Base-by-base conservation (phyloP, 2,797 vertebrate species). In the Muscicapa comitata region DNA sequence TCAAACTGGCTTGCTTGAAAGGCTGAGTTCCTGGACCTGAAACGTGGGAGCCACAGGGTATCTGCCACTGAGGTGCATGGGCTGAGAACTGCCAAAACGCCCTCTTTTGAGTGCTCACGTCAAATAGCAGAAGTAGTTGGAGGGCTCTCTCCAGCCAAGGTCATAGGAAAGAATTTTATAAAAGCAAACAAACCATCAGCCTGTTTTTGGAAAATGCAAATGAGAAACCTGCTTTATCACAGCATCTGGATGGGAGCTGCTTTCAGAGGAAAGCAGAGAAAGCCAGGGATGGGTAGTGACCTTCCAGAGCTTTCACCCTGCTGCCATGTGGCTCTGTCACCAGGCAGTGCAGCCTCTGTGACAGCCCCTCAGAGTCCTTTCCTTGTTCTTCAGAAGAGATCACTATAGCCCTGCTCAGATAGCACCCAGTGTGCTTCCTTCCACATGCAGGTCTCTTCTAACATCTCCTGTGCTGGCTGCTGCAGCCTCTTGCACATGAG, bases 171-270 rank as follows among this genome's bases (percentile, higher is more conserved):
- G 90, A 86, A 50, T 93, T 82, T 59, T 63, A 5, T 26, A 58
- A 89, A 94, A 80, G 42, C 38, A 75, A 89, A 84, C 19, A 85
- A 87, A 55, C 40, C 43, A 59, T 79, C 70, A 70, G 73, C 50
- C 84, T 95, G 63, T 72, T 90, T 90, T 85, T 90, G 87, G 85
- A 94, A 95, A 89, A 90, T 82, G 79, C 53, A 97, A 93, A 86
- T 59, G 75, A 85, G 77, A 94, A 88, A 93, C 65, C 26, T 87
- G 92, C 74, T 92, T 81, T 91, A 70, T 94, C 54, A 1, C 67
- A 17, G 65, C 50, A 92, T 94, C 90, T 78, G 42, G 81, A 86
- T 31, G 38, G 66, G 67, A 85, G 38, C 17, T 51, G 17, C 66
- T 93, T 61, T 13, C 8, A 33, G 48, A 40, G 58, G 55, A 62